Evolutionary conservation across 2,888 invertebrate species (phyloP).

Genomic region (Tetheella fluctuosa): DNA sequence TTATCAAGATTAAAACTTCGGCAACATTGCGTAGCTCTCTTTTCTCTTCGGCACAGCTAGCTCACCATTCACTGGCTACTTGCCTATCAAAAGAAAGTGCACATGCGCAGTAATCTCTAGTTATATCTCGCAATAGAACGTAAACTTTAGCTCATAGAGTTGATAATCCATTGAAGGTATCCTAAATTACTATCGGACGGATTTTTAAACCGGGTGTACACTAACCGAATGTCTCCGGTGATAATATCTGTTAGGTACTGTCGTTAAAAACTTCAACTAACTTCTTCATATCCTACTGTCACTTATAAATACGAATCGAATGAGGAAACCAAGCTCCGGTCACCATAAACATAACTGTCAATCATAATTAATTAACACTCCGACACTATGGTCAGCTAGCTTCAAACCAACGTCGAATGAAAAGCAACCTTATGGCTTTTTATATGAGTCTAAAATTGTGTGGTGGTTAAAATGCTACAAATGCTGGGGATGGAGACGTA

Average conservation of each 20-base stretch:
- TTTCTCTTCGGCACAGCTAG: too few relatives aligned
- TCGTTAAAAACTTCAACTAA: neutral
- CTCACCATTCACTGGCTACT: too few relatives aligned
- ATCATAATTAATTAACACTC: slow-evolving; percentile 50
- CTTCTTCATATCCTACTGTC: neutral
- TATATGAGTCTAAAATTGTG: neutral
- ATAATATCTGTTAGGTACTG: too few relatives aligned
- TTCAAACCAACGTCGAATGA: slow-evolving; percentile 18
- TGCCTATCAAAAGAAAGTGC: too few relatives aligned
- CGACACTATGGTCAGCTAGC: slow-evolving; percentile 29
- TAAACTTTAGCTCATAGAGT: neutral
- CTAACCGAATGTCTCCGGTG: too few relatives aligned
- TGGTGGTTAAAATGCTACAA: neutral
- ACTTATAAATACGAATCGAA: neutral
- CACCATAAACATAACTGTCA: slow-evolving; percentile 49
- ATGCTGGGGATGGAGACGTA: neutral
- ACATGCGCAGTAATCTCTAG: neutral
- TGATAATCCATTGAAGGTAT: too few relatives aligned
- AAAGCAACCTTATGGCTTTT: neutral
- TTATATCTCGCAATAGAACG: neutral
- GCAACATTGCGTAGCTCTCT: too few relatives aligned
- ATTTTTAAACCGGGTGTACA: too few relatives aligned
- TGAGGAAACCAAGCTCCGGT: slow-evolving; percentile 25
- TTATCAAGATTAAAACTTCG: too few relatives aligned
- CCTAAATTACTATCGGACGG: too few relatives aligned